Evolutionary conservation across 2,888 invertebrate genomes (phyloP).

Genomic region (Lacanobia wlatinum): DNA sequence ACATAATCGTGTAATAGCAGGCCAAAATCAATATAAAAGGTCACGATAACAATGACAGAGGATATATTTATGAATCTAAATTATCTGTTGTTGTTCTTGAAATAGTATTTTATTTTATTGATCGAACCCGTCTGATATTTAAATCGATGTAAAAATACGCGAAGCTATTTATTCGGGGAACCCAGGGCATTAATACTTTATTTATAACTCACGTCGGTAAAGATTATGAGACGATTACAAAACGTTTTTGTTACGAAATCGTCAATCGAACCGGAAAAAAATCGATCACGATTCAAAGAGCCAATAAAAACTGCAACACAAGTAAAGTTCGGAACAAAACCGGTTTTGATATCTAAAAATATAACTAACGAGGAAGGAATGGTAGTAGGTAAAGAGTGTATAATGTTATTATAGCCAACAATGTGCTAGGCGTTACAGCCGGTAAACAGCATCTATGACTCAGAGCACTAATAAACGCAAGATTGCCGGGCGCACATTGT

Average conservation of each 20-base stretch:
- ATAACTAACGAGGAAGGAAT: background rate
- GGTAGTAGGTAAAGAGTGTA: slow-evolving; percentile 2
- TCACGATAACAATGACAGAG: slow-evolving; percentile 22
- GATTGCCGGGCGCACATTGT: slow-evolving; percentile 28
- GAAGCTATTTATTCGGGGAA: background rate
- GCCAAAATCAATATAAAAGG: slow-evolving; percentile 31
- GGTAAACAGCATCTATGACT: slow-evolving; percentile 43
- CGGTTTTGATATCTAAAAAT: slow-evolving; percentile 39
- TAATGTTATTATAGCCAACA: slow-evolving; percentile 32
- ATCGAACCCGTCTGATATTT: background rate
- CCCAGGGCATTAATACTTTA: background rate
- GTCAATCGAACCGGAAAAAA: slow-evolving; percentile 1
- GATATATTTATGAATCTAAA: slow-evolving; percentile 16
- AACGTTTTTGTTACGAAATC: background rate
- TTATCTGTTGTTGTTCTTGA: slow-evolving; percentile 1
- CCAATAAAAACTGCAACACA: slow-evolving; percentile 18
- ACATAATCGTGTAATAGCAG: slow-evolving; percentile 24
- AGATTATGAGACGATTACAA: slow-evolving; percentile 1
- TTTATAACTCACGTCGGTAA: background rate
- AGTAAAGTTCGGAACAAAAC: slow-evolving; percentile 21
- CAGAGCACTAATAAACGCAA: slow-evolving; percentile 38
- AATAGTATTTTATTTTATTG: background rate
- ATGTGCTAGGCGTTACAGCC: slow-evolving; percentile 33
- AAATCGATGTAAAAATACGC: background rate
- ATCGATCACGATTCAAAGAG: slow-evolving; percentile 14